A percentile compares a stretch with the other conserved stretches of the same genome.
Conservation (phyloP, 2,797 vertebrate genomes). For the Coregonus suidteri region DNA sequence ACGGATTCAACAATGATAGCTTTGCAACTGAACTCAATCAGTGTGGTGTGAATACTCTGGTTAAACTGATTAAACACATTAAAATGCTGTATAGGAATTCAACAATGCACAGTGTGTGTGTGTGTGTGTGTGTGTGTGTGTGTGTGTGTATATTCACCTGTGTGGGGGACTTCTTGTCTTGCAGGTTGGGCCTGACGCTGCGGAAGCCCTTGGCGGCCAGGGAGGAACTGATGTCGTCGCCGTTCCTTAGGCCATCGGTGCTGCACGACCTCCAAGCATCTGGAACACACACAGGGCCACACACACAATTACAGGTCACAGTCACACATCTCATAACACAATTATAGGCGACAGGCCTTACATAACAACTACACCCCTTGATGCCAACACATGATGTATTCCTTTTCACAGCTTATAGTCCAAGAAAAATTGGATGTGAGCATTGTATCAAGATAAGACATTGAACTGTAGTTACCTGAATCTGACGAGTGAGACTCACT, state of each 20-base stretch:
- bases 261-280: slow-evolving; percentile 90
- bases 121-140: slow-evolving; percentile 12
- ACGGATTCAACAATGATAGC: not conserved
- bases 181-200: slow-evolving; percentile 92
- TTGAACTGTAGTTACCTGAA: slow-evolving; percentile 80
- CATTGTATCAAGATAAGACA: not conserved
- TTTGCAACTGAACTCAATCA: not conserved
- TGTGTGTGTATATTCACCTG: slow-evolving; percentile 75
- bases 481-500: slow-evolving; percentile 90
- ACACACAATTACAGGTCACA: not conserved
- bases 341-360: not conserved
- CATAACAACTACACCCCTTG: not conserved
- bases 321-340: not conserved
- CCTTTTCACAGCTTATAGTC: not conserved
- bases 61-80: not conserved
- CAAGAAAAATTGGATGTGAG: not conserved
- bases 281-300: slow-evolving; percentile 44
- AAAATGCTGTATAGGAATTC: not conserved
- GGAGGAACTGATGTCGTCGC: slow-evolving; percentile 87
- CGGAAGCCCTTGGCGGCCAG: slow-evolving; percentile 97
- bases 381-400: not conserved
- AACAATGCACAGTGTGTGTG: not conserved
- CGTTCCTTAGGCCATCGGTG: slow-evolving; percentile 87
- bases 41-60: not conserved
- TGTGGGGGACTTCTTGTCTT: slow-evolving; percentile 90